Conservation (phyloP, 2,888 invertebrate species). For the Stomorhina lunata region DNA sequence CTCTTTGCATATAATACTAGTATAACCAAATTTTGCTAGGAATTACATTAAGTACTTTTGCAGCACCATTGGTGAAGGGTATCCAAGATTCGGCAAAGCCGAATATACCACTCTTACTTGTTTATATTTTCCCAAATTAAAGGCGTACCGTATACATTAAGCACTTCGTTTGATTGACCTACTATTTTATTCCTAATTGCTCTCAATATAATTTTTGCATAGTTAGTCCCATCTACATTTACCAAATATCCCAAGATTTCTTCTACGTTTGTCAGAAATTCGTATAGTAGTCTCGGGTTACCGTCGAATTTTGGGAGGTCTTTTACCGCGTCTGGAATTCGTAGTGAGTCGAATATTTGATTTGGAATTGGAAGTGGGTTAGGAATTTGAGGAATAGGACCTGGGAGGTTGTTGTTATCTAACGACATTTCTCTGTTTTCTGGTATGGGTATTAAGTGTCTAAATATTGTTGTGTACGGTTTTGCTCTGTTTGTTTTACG, state of each 20-base stretch:
- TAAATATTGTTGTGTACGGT: slow-evolving; percentile 19
- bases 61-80: too few relatives aligned
- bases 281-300: too few relatives aligned
- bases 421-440: slow-evolving; percentile 15
- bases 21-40: too few relatives aligned
- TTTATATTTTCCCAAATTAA: slow-evolving; percentile 33
- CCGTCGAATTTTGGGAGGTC: too few relatives aligned
- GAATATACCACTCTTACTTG: too few relatives aligned
- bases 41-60: too few relatives aligned
- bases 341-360: slow-evolving; percentile 29
- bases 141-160: slow-evolving; percentile 64
- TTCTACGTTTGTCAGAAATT: slow-evolving; percentile 63
- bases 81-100: too few relatives aligned
- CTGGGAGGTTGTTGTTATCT: slow-evolving; percentile 8
- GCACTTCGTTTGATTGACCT: slow-evolving; percentile 64
- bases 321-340: slow-evolving; percentile 64
- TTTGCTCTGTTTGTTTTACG: neutral
- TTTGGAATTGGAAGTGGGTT: neutral
- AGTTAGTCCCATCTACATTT: slow-evolving; percentile 36
- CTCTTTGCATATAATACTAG: too few relatives aligned
- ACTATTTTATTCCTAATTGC: slow-evolving; percentile 66
- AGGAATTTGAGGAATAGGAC: neutral
- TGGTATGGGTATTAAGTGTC: slow-evolving; percentile 2
- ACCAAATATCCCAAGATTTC: slow-evolving; percentile 57
- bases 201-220: slow-evolving; percentile 56